Evolutionary conservation across 2,797 vertebrate species (phyloP).

Genomic region (Margarornis squamiger): DNA sequence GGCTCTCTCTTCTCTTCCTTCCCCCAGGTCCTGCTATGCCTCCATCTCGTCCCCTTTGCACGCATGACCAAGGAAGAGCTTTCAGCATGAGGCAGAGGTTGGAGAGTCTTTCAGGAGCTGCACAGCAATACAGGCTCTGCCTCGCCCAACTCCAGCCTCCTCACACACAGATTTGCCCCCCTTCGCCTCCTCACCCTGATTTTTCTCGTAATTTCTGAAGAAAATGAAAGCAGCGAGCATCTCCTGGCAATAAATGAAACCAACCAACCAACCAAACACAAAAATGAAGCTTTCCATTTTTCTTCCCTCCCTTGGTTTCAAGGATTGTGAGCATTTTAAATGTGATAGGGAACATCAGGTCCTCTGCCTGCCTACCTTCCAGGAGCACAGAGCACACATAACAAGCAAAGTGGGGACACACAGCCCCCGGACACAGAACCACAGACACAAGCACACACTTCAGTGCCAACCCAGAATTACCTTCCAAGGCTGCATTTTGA

Average conservation of each 20-base stretch:
- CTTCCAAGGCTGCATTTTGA: neutral
- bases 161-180: neutral
- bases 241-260: neutral
- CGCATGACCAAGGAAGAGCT: constrained; percentile 5
- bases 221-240: neutral
- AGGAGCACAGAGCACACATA: rapidly evolving
- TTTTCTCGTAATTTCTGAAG: neutral
- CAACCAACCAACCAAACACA: neutral
- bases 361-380: neutral
- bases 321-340: neutral
- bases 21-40: constrained; percentile 31
- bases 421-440: neutral
- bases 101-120: neutral
- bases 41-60: neutral
- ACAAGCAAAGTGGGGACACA: neutral
- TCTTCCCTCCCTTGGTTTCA: neutral
- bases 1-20: neutral
- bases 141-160: neutral
- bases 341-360: neutral
- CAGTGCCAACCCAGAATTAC: neutral
- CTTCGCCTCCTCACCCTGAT: neutral
- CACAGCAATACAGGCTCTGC: neutral
- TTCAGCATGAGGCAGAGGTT: neutral
- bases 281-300: neutral
- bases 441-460: neutral